These are phyloP conservation scores for Oxycera nigricornis DNA, from an alignment of 2,888 invertebrate species.

Conservation along the genomic window DNA sequence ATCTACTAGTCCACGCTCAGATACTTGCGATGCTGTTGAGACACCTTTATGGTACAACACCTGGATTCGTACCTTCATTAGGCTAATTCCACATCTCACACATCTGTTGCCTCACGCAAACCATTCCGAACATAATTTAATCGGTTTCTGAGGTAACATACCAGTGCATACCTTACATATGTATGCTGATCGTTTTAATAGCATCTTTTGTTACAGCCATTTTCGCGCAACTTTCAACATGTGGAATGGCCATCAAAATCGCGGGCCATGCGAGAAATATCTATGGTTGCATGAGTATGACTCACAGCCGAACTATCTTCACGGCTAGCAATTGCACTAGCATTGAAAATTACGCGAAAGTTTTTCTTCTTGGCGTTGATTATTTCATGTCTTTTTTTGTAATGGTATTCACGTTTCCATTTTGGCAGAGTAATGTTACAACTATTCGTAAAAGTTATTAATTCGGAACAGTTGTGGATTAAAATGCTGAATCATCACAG, in stretches of 20 bases:
- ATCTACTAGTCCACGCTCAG: no score
- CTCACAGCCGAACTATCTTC: not conserved
- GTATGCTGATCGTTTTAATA: no score
- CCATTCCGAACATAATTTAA: no score
- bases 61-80: no score
- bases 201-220: not conserved
- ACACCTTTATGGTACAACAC: no score
- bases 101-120: no score
- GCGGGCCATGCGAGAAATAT: not conserved
- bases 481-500: not conserved
- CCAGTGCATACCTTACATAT: no score
- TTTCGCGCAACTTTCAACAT: not conserved
- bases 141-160: no score
- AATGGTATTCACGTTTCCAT: not conserved
- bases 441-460: conserved; percentile 11
- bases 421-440: not conserved
- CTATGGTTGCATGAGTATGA: not conserved
- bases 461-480: not conserved
- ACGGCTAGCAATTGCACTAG: not conserved
- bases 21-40: no score
- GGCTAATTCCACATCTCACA: no score
- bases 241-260: not conserved
- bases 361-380: not conserved
- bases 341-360: conserved; percentile 21
- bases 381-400: not conserved